phyloP scores from a whole-genome alignment of 2,113 vertebrate species.

The Syrrhaptes paradoxus region DNA sequence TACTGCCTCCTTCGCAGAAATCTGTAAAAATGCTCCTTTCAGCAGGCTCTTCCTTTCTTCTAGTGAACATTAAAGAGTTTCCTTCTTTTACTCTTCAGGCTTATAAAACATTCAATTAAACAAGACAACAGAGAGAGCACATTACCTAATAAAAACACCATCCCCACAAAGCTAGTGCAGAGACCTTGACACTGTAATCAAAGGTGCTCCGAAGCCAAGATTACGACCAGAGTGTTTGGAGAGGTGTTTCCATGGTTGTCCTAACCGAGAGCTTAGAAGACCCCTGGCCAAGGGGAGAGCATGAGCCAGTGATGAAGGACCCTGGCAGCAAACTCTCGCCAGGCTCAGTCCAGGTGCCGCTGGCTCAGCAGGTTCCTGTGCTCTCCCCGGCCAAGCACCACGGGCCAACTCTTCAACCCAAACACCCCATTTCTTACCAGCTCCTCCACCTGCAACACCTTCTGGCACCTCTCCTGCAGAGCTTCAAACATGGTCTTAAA shows the following conservation, averaged over 20 bases:
- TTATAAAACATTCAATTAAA: neutral
- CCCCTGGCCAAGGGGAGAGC: neutral
- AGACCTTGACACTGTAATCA: neutral
- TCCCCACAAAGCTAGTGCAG: neutral
- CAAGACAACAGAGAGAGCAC: neutral
- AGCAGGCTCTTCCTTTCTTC: neutral
- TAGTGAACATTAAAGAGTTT: neutral
- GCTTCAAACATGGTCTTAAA: neutral
- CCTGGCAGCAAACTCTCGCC: neutral
- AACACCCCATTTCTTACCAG: neutral
- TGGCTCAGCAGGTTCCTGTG: neutral
- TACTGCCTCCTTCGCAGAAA: slow-evolving; percentile 34
- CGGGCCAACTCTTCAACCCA: neutral
- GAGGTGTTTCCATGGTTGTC: neutral
- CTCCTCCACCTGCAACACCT: neutral
- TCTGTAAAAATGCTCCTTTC: slow-evolving; percentile 1
- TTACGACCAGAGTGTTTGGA: neutral
- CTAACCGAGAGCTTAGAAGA: neutral
- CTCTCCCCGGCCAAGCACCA: neutral
- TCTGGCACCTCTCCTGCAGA: neutral
- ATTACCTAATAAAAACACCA: neutral
- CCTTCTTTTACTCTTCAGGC: neutral
- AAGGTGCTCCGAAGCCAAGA: neutral
- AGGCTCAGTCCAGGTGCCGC: neutral
- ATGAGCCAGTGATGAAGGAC: neutral